A percentile compares a stretch with the other conserved stretches of the same genome.
Evolutionary conservation across 1,140 invertebrate species (phyloP).

Genomic region (Drosophila baimaii): DNA sequence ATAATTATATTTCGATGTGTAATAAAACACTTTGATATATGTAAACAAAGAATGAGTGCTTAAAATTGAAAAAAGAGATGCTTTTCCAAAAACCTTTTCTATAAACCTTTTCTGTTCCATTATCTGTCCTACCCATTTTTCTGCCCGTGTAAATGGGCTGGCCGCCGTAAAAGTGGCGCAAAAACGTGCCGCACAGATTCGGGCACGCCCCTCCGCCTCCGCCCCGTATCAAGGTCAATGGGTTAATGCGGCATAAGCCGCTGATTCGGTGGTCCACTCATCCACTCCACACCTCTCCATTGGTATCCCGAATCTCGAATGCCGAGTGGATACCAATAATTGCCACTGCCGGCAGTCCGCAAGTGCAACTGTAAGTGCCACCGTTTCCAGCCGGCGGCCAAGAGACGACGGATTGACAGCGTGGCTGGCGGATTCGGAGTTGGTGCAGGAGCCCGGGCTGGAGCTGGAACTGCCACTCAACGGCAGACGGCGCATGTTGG

Average conservation of each 20-base stretch:
- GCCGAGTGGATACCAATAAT: conserved; percentile 72
- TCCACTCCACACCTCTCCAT: conserved; percentile 44
- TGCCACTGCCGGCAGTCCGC: conserved; percentile 68
- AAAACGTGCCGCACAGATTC: conserved; percentile 63
- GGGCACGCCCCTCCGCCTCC: conserved; percentile 45
- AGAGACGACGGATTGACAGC: conserved; percentile 66
- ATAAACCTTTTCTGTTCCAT: too few species aligned
- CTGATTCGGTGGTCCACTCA: conserved; percentile 19
- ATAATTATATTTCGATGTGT: too few species aligned
- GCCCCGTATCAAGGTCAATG: conserved; percentile 74
- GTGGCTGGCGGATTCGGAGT: background rate
- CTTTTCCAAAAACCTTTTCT: too few species aligned
- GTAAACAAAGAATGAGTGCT: too few species aligned
- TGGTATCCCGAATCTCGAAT: conserved; percentile 5
- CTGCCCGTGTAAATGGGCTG: background rate
- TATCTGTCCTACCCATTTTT: background rate
- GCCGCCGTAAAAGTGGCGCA: conserved; percentile 52
- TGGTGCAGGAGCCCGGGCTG: conserved; percentile 4
- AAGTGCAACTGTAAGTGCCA: conserved; percentile 82
- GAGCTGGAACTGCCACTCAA: conserved; percentile 74
- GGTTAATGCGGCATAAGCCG: conserved; percentile 65
- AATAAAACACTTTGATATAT: too few species aligned
- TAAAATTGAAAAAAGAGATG: too few species aligned
- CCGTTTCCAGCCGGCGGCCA: conserved; percentile 64
- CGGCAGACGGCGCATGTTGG: conserved; percentile 74